Evolutionary conservation across 2,113 vertebrate species (phyloP).

Genomic region (Anthoscopus minutus): DNA sequence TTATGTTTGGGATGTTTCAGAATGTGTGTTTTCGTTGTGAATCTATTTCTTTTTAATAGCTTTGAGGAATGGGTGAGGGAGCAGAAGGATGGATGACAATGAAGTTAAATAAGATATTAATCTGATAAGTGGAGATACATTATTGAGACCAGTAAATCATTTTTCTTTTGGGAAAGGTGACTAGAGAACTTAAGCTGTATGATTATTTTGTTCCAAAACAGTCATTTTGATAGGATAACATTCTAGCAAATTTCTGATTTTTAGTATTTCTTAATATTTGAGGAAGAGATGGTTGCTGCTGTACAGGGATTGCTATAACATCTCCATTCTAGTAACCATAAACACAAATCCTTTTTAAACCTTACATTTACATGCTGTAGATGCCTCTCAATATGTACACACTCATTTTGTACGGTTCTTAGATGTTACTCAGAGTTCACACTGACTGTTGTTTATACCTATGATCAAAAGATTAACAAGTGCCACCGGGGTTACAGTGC

Average conservation of each 20-base stretch:
- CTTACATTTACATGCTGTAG: not conserved
- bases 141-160: not conserved
- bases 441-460: not conserved
- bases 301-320: not conserved
- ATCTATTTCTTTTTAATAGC: not conserved
- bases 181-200: not conserved
- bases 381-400: not conserved
- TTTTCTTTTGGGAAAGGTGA: not conserved
- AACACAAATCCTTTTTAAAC: not conserved
- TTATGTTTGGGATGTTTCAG: not conserved
- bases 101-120: not conserved
- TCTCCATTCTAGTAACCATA: not conserved
- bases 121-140: not conserved
- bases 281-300: not conserved
- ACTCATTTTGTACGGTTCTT: not conserved
- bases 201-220: not conserved
- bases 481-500: not conserved
- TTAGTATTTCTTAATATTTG: slow-evolving; percentile 25
- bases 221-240: not conserved
- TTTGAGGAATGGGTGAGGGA: not conserved
- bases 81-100: not conserved
- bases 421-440: not conserved
- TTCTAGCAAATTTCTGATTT: slow-evolving; percentile 8
- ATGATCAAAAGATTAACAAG: not conserved
- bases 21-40: not conserved